Evolutionary conservation across 2,888 invertebrate genomes (phyloP), one percentile per base, ranked within the genome.

Genomic region (Dryobota labecula): DNA sequence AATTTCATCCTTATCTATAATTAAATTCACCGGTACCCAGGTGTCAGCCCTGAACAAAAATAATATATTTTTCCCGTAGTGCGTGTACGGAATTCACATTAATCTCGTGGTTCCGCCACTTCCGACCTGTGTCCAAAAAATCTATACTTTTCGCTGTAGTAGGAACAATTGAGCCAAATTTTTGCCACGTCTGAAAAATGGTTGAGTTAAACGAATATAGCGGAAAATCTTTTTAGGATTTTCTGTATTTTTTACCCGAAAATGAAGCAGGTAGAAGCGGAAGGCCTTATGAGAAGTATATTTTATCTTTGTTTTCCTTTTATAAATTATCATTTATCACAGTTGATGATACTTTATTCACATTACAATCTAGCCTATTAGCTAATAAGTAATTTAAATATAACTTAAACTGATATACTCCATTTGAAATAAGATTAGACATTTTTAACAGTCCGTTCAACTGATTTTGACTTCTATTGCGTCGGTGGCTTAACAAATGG

Each of bases 51-150:
- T 88, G 70, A 70, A 62, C 83, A 76, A 83, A 89, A 90, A 89
- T 82, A 82, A 82, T 89, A 86, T 86, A 87, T 89, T 90, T 88
- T 87, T 78, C 86, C 86, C 71, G 85, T 82, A 83, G 78, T 83
- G 82, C 86, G 87, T 89, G 87, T 82, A 78, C 81, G 87, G 90
- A 86, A 88, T 90, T 87, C 82, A 87, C 91, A 90, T 92, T 90
- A 91, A 92, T 92, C 88, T 87, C 82, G 67, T 75, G 80, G 85
- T 86, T 84, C 86, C 85, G 83, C 84, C 75, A 83, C 85, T 86
- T 87, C 85, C 86, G 83, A 86, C 77, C 86, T 86, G 86, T 84
- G 85, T 84, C 86, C 84, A 88, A 90, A 90, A 89, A 89, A 88
- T 90, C 87, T 87, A 87, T 89, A 87, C 87, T 86, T 88, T 87